Percentiles rank a stretch among this genome's conserved stretches.
phyloP scores from a whole-genome alignment of 2,888 invertebrate species.

The Balanococcus diminutus region DNA sequence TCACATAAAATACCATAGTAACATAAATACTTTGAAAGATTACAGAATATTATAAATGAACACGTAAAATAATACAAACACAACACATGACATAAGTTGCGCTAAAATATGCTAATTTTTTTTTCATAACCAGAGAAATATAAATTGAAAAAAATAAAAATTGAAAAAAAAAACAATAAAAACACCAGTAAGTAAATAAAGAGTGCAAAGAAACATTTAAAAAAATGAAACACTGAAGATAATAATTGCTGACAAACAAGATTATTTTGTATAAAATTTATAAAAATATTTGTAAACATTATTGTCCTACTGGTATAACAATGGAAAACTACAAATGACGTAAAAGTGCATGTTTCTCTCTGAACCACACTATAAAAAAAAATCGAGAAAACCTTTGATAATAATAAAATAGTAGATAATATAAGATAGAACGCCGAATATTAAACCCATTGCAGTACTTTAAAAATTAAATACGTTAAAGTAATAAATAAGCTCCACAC shows the following conservation, averaged over 20 bases:
- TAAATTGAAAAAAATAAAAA: slow-evolving; percentile 40
- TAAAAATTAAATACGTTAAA: slow-evolving; percentile 36
- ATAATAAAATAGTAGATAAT: slow-evolving; percentile 8
- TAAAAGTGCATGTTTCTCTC: slow-evolving; percentile 28
- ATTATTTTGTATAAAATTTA: slow-evolving; percentile 38
- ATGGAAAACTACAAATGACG: slow-evolving; percentile 48
- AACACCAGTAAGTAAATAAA: slow-evolving; percentile 53
- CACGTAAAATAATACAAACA: slow-evolving; percentile 55
- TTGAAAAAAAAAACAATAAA: slow-evolving; percentile 47
- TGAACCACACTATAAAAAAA: slow-evolving; percentile 8
- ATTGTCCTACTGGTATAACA: slow-evolving; percentile 48
- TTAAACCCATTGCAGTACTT: slow-evolving; percentile 13
- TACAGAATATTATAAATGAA: slow-evolving; percentile 55
- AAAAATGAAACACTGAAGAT: slow-evolving; percentile 37
- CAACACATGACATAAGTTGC: slow-evolving; percentile 55
- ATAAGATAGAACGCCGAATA: not conserved
- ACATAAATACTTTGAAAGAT: slow-evolving; percentile 53
- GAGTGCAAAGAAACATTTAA: slow-evolving; percentile 41
- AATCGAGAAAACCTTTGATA: slow-evolving; percentile 13
- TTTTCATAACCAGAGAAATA: slow-evolving; percentile 28
- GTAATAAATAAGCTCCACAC: slow-evolving; percentile 54
- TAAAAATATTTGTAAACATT: slow-evolving; percentile 37
- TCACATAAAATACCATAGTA: slow-evolving; percentile 52
- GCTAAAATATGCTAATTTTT: slow-evolving; percentile 52
- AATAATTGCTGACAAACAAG: slow-evolving; percentile 44